A percentile compares a stretch with the other conserved stretches of the same genome.
Conservation (phyloP, 2,888 invertebrate genomes). For the Ophion ventricosus region DNA sequence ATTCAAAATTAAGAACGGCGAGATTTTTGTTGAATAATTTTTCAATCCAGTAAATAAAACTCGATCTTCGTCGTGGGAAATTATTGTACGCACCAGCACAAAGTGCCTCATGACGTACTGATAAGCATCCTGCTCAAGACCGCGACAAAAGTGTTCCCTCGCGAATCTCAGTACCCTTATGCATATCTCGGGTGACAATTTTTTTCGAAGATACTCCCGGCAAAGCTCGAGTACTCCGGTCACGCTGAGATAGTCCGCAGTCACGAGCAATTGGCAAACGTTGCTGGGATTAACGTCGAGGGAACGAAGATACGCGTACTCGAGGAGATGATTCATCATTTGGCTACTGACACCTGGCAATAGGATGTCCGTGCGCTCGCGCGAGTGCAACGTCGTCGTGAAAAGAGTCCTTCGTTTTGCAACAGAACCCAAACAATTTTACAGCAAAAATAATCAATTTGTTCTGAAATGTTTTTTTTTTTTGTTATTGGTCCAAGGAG, state of each 20-base stretch:
- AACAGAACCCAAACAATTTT: slow-evolving; percentile 59
- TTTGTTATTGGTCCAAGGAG: too few species aligned
- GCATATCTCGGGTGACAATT: slow-evolving; percentile 91
- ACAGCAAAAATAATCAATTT: background rate
- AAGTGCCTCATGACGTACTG: slow-evolving; percentile 91
- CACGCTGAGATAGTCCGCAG: slow-evolving; percentile 95
- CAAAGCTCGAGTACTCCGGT: slow-evolving; percentile 92
- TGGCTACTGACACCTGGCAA: slow-evolving; percentile 91
- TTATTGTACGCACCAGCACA: slow-evolving; percentile 83
- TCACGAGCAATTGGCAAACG: slow-evolving; percentile 91
- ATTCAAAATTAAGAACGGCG: too few species aligned
- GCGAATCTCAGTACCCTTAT: slow-evolving; percentile 94
- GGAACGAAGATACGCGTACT: slow-evolving; percentile 93
- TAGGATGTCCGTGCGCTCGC: slow-evolving; percentile 88
- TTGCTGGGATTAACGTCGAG: slow-evolving; percentile 91
- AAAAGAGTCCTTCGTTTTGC: slow-evolving; percentile 88
- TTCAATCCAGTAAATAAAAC: background rate
- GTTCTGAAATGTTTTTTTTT: too few species aligned
- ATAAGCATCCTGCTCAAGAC: slow-evolving; percentile 88
- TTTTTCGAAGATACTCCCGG: slow-evolving; percentile 89
- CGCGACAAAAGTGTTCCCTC: slow-evolving; percentile 89
- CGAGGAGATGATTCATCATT: slow-evolving; percentile 91
- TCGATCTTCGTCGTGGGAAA: too few species aligned
- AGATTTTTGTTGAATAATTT: background rate
- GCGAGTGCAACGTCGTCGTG: slow-evolving; percentile 91